phyloP scores from a whole-genome alignment of 2,113 vertebrate genomes.

The Hypomesus transpacificus region DNA sequence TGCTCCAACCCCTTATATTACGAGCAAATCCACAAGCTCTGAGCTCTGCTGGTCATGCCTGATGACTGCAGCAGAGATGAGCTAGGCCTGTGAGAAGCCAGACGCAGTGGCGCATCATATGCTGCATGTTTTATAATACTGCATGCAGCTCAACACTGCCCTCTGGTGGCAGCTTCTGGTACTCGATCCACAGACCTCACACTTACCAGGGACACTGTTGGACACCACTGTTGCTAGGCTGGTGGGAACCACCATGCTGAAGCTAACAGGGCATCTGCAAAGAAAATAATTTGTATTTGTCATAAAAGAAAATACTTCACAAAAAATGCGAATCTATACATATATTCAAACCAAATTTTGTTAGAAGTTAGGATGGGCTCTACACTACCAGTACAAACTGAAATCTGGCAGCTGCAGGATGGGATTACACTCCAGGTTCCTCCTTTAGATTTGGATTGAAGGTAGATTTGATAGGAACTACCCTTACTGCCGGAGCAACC shows the following conservation, averaged over 20 bases:
- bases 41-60: constrained; percentile 20
- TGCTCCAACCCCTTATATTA: neutral
- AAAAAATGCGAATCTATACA: too few species aligned
- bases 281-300: too few species aligned
- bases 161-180: neutral
- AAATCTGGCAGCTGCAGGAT: neutral
- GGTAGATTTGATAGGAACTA: neutral
- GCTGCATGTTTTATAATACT: neutral
- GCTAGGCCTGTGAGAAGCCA: constrained; percentile 25
- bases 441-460: neutral
- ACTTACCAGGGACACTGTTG: too few species aligned
- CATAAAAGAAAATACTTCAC: too few species aligned
- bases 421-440: neutral
- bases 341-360: too few species aligned
- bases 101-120: neutral
- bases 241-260: too few species aligned
- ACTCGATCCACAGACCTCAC: neutral
- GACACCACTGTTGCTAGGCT: too few species aligned
- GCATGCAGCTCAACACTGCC: constrained; percentile 17
- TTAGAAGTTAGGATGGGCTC: too few species aligned
- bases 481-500: constrained; percentile 44
- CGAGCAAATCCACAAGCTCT: neutral
- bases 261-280: too few species aligned
- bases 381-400: too few species aligned
- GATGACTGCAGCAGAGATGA: constrained; percentile 24